phyloP scores from a whole-genome alignment of 2,888 invertebrate species.

The Eudemis profundana region DNA sequence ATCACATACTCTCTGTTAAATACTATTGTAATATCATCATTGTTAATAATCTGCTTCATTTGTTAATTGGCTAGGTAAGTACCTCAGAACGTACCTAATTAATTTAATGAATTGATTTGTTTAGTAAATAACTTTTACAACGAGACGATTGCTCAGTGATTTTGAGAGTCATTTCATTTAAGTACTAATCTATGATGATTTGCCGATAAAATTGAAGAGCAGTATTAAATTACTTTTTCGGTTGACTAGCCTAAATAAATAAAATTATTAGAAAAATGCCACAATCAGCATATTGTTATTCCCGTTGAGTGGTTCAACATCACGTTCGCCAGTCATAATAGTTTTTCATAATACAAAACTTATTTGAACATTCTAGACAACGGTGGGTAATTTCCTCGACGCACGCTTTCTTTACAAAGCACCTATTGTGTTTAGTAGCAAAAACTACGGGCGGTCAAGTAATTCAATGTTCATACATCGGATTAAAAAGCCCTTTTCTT shows the following conservation, averaged over 20 bases:
- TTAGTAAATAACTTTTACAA: too few relatives aligned
- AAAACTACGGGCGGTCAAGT: constrained; percentile 79
- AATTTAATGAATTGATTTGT: background rate
- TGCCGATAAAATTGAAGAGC: too few relatives aligned
- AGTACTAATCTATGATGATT: too few relatives aligned
- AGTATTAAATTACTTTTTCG: too few relatives aligned
- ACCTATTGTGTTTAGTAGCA: constrained; percentile 78
- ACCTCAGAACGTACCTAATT: background rate
- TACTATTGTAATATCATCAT: constrained; percentile 3
- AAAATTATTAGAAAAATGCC: background rate
- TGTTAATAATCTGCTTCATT: background rate
- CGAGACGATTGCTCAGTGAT: too few relatives aligned
- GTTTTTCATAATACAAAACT: constrained; percentile 50
- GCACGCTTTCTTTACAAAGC: constrained; percentile 64
- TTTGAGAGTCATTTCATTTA: too few relatives aligned
- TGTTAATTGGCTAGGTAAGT: constrained; percentile 8
- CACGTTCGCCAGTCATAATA: constrained; percentile 24
- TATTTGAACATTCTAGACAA: constrained; percentile 52
- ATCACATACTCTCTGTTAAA: constrained; percentile 4
- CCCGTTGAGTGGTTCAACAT: constrained; percentile 6
- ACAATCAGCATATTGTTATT: background rate
- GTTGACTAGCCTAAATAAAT: too few relatives aligned
- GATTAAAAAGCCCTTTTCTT: constrained; percentile 56
- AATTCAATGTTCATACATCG: constrained; percentile 71
- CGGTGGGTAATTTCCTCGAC: constrained; percentile 63